A percentile compares a stretch with the other conserved stretches of the same genome.
phyloP scores from a whole-genome alignment of 2,888 invertebrate species.

The Agonopterix arenella region DNA sequence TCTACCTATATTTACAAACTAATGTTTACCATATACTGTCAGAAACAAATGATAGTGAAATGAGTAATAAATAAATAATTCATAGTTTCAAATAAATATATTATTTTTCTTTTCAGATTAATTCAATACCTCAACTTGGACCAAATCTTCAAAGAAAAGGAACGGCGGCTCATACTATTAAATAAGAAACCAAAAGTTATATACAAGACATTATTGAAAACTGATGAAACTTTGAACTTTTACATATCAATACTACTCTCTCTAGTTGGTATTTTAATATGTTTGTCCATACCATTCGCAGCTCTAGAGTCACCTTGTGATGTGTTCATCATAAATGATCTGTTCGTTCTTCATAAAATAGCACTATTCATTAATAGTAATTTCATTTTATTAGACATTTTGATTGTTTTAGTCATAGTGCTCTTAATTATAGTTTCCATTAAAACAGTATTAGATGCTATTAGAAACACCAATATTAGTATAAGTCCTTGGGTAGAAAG shows the following conservation, averaged over 20 bases:
- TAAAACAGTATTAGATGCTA: conserved; percentile 29
- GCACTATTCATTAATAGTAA: conserved; percentile 24
- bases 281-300: conserved; percentile 36
- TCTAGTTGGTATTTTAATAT: conserved; percentile 27
- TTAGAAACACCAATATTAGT: conserved; percentile 32
- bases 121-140: conserved; percentile 27
- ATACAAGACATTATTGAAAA: conserved; percentile 21
- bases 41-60: too few species aligned
- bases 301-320: conserved; percentile 32
- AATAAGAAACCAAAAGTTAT: conserved; percentile 23
- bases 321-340: conserved; percentile 19
- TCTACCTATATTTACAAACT: too few species aligned
- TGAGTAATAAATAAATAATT: not conserved
- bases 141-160: conserved; percentile 21
- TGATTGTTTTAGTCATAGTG: conserved; percentile 27
- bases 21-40: too few species aligned
- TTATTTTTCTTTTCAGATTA: conserved; percentile 21
- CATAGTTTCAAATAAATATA: not conserved
- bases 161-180: conserved; percentile 17
- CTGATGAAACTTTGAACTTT: conserved; percentile 25
- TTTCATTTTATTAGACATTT: conserved; percentile 26
- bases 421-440: conserved; percentile 24
- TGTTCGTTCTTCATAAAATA: conserved; percentile 17
- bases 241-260: conserved; percentile 37
- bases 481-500: conserved; percentile 39